Evolutionary conservation across 2,797 vertebrate species (phyloP).

Genomic region (Takifugu ocellatus): DNA sequence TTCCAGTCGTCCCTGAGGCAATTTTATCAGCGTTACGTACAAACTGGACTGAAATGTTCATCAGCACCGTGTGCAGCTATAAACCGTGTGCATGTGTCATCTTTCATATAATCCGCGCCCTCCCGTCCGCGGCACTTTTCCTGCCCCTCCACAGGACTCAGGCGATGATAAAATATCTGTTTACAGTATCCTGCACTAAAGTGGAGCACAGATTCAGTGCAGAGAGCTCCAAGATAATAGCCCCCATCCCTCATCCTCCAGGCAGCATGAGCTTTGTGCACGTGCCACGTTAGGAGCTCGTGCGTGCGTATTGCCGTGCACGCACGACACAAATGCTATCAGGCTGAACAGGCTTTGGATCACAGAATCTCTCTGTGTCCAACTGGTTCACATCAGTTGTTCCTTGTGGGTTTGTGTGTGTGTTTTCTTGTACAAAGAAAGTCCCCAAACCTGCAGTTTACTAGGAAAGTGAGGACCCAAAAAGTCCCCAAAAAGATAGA

Average conservation of each 20-base stretch:
- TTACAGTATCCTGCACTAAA: constrained; percentile 11
- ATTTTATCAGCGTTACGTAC: too few relatives aligned
- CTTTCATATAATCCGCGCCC: too few relatives aligned
- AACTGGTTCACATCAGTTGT: constrained; percentile 23
- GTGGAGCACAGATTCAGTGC: constrained; percentile 12
- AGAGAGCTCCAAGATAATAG: constrained; percentile 11
- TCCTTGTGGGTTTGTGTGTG: constrained; percentile 8
- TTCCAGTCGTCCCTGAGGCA: constrained; percentile 22
- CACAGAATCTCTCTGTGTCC: constrained; percentile 19
- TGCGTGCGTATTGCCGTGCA: constrained; percentile 1
- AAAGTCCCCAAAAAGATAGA: too few relatives aligned
- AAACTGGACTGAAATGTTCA: too few relatives aligned
- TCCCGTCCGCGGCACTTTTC: background rate
- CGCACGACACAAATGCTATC: constrained; percentile 15
- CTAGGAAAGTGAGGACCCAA: too few relatives aligned
- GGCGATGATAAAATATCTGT: constrained; percentile 19
- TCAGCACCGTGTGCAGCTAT: too few relatives aligned
- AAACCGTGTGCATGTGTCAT: too few relatives aligned
- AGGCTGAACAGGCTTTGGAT: constrained; percentile 25
- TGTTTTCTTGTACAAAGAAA: background rate
- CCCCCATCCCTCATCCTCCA: constrained; percentile 1
- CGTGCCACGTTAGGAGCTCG: background rate
- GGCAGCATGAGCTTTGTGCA: constrained; percentile 1
- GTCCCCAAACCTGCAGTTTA: too few relatives aligned
- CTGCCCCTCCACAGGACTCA: background rate